Evolutionary conservation across 2,113 vertebrate species (phyloP), one percentile per base, ranked within the genome.

Genomic region (Enhydra lutris): DNA sequence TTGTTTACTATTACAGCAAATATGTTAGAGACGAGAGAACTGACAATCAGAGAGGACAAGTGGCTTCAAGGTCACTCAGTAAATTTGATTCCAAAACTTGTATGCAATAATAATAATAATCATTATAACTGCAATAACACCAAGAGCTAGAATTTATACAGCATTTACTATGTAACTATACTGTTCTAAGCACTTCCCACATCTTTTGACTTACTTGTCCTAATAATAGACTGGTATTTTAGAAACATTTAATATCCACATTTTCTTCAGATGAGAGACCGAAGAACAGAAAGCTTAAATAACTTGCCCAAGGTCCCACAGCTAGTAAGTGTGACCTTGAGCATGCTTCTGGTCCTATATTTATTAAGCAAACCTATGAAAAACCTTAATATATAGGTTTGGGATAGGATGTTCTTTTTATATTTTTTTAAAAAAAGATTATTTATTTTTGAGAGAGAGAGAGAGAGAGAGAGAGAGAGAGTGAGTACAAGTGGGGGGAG

Each of bases 11-110:
- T 86, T 69, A 88, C 1, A 95, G 69, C 31, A 80, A 81, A 80
- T n/a, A 45, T 94, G 78, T 57, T 97, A n/a, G 18, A 80, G 26
- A 95, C 57, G 86, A 83, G 57, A 50, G 89, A 52, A 89, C n/a
- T n/a, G 57, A 92, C 24, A 82, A 89, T 18, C 7, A 63, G 42
- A 93, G 4, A 94, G 29, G 26, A 73, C 31, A 84, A 55, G 61
- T 83, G n/a, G 26, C 29, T 67, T 94, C 8, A 82, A 79, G 80
- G 29, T 94, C n/a, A 76, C 12, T n/a, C 13, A 92, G 29, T 82
- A n/a, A 67, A 50, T 81, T 71, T 95, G 57, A 88, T 74, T 96
- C 14, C n/a, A 20, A 96, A 93, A 61, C 29, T 7, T n/a, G 29
- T 82, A 23, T 67, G 24, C 20, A 86, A 87, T 63, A 83, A 57